Evolutionary conservation across 2,888 invertebrate genomes (phyloP).

Genomic region (Pherbina coryleti): DNA sequence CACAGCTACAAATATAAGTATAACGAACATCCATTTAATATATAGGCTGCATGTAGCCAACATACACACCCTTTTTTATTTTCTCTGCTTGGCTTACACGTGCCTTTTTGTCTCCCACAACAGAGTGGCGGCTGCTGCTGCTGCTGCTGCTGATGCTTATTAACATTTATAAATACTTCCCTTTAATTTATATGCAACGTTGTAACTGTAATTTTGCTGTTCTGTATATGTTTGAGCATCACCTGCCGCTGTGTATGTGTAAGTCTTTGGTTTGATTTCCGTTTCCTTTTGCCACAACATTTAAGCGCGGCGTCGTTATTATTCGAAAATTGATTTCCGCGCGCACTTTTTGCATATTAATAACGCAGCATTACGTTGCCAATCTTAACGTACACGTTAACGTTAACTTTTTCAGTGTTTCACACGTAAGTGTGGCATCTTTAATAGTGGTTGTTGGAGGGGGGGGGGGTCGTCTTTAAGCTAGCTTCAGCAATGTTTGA

Average conservation of each 20-base stretch:
- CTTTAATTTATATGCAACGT: conserved; percentile 32
- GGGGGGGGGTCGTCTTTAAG: neutral
- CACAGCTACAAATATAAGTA: no score
- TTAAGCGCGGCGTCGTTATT: conserved; percentile 22
- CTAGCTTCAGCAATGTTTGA: neutral
- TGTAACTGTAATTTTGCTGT: neutral
- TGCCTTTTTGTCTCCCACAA: neutral
- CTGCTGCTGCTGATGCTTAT: neutral
- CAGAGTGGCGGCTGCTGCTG: neutral
- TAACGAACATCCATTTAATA: no score
- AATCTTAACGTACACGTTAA: neutral
- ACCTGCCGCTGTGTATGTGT: neutral
- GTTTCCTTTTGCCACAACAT: conserved; percentile 11
- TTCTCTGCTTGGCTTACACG: neutral
- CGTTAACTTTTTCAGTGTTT: neutral
- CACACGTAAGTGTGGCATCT: neutral
- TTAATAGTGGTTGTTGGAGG: neutral
- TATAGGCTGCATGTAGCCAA: neutral
- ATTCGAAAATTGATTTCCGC: conserved; percentile 45
- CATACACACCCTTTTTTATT: neutral
- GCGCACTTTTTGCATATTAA: conserved; percentile 37
- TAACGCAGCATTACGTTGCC: neutral
- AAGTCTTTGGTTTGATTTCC: neutral
- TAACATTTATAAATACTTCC: conserved; percentile 31
- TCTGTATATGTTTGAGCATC: no score